These are phyloP conservation scores for Camelus bactrianus DNA, from an alignment of 2,113 vertebrate genomes.

Conservation along the genomic window DNA sequence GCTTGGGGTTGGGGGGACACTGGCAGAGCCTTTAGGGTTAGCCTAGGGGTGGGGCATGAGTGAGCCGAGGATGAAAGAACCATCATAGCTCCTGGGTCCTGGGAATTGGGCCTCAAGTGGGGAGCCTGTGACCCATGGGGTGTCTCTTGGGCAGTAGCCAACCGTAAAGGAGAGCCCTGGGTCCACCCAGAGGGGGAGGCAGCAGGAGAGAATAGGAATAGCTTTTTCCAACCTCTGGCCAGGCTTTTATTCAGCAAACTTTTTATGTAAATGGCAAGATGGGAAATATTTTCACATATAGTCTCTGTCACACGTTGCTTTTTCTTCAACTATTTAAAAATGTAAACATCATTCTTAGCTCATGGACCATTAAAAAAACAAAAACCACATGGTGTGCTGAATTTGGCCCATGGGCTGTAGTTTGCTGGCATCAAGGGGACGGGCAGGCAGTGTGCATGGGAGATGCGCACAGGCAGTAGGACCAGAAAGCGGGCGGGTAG, in stretches of 20 bases:
- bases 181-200: not conserved
- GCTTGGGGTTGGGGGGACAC: not conserved
- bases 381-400: too few relatives aligned
- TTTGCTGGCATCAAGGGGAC: not conserved
- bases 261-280: not conserved
- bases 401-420: not conserved
- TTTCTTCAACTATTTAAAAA: not conserved
- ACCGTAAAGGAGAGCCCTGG: not conserved
- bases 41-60: not conserved
- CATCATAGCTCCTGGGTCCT: not conserved
- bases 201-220: not conserved
- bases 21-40: not conserved
- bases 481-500: rapidly evolving
- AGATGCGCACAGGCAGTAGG: not conserved
- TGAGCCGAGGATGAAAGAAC: not conserved
- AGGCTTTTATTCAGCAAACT: not conserved
- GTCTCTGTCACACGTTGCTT: not conserved
- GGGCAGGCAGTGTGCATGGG: not conserved
- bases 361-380: not conserved
- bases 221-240: not conserved
- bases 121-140: not conserved
- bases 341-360: not conserved
- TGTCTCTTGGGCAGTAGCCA: not conserved
- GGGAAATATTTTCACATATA: not conserved
- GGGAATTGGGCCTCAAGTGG: not conserved